Base-by-base conservation (phyloP, 2,113 vertebrate genomes). In the Conger conger region DNA sequence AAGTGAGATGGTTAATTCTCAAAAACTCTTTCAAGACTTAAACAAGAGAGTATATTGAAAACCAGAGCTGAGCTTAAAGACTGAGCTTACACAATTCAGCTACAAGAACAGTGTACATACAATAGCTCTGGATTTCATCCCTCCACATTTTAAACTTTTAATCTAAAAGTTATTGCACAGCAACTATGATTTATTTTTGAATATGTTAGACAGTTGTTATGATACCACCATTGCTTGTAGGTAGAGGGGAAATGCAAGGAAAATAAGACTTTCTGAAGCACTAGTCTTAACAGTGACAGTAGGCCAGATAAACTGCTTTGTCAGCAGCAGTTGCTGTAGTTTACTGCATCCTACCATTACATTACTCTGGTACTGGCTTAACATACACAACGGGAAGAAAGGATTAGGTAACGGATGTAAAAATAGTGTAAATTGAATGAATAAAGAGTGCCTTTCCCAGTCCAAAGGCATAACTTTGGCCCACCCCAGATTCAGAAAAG, bases 91-190 rank as follows among this genome's bases (percentile, higher is more conserved):
- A 77, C 35, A 36, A 76, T 82, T 40, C 15, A 27, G 76, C 79
- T 85, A 88, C 87, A 87, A 87, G 38, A 37, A 87, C 15, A 84
- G 35, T 82, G 30, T 82, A 86, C 79, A 76, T 83, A 87, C 79
- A 81, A 82, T 23, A 83, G n/a, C 78, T 79, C 40, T 77, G 73
- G 23, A 82, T 57, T 76, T 45, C 76, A 42, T 30, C 1, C 9
- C 50, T 86, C 60, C 82, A 88, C 86, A 81, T 80, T 73, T 73
- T 0, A 88, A 90, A 86, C 78, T n/a, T 82, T 84, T 81, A 79
- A 85, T 42, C 40, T 42, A 84, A 86, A 88, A 78, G 60, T 88
- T 88, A 88, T 88, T 88, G 82, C 84, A 88, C 85, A 76, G 84
- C 80, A 85, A 81, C 78, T 87, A 80, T 78, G 82, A 85, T 81